Evolutionary conservation across 2,888 invertebrate species (phyloP), one percentile per base, ranked within the genome.

Genomic region (Clanis bilineata): DNA sequence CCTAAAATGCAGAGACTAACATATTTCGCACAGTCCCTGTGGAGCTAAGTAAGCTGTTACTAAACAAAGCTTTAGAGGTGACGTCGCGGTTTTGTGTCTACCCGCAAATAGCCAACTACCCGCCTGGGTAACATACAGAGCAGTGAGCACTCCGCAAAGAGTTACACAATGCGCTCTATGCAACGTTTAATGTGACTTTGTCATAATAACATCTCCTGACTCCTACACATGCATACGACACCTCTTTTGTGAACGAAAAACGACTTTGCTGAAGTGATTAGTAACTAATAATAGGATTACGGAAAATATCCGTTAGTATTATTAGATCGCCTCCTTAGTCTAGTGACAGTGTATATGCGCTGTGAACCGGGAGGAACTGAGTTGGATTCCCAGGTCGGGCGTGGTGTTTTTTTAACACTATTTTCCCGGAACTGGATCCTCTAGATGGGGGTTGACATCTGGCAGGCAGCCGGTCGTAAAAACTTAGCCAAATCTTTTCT

Each of bases 71-170:
- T 65, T 66, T 62, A 58, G 67, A 65, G 70, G 64, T 64, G 43
- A 36, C 57, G 44, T 59, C 60, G 70, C 64, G 69, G 74, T 67
- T 69, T 72, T 63, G 66, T 57, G 68, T 63, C 66, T 61, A 62
- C 62, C 74, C 74, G 60, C 77, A 76, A 79, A 77, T 72, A 75
- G 73, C 66, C 64, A 71, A 74, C 71, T 70, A 71, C 68, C 67
- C 69, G 59, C 62, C 56, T 18, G 70, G 68, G 70, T 28, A 18
- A 51, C 51, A 51, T 51, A 51, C 18, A 32, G n/a, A 39, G 22
- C 41, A 39, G n/a, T 41, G n/a, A 39, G 22, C 41, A 39, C 23
- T 41, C 56, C 0, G 38, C 56, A 22, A 56, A 23, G 38, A 56
- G 39, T 39, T 23, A 39, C 39, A 39, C 39, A 39, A 41, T 56